A percentile compares a stretch with the other conserved stretches of the same genome.
Conservation (phyloP, 2,888 invertebrate genomes). For the Mimumesa dahlbomi region DNA sequence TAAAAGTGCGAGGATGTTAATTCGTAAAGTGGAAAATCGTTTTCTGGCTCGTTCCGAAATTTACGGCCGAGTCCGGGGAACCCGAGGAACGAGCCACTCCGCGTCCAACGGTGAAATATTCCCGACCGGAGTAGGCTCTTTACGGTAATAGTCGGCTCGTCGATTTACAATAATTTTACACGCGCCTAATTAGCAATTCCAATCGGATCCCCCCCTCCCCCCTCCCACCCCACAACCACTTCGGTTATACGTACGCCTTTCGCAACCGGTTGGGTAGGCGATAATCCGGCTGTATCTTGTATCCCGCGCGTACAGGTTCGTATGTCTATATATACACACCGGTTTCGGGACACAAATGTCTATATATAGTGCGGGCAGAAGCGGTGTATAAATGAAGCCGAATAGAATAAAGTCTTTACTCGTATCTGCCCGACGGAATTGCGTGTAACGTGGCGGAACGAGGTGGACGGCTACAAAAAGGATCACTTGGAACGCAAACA, state of each 20-base stretch:
- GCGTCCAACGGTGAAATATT: conserved; percentile 33
- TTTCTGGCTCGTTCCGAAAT: conserved; percentile 6
- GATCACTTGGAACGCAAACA: conserved; percentile 38
- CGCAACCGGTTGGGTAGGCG: conserved; percentile 35
- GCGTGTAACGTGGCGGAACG: not conserved
- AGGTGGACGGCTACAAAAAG: conserved; percentile 19
- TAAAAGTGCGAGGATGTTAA: conserved; percentile 9
- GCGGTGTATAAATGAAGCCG: conserved; percentile 7
- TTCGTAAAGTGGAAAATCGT: conserved; percentile 34
- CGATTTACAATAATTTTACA: conserved; percentile 58
- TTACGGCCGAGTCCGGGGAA: not conserved
- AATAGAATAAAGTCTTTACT: conserved; percentile 39
- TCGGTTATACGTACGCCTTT: conserved; percentile 18
- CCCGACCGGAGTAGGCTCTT: conserved; percentile 36
- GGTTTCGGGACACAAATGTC: not conserved
- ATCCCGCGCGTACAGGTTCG: too few species aligned
- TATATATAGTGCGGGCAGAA: not conserved
- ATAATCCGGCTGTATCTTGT: conserved; percentile 29
- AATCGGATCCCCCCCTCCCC: conserved; percentile 25
- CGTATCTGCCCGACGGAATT: not conserved
- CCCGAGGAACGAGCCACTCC: conserved; percentile 7
- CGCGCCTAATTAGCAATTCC: conserved; percentile 57
- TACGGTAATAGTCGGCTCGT: conserved; percentile 51
- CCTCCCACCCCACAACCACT: too few species aligned
- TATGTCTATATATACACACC: not conserved